These are phyloP conservation scores for Cantharis nigra DNA, from an alignment of 2,888 invertebrate species.

Conservation along the genomic window DNA sequence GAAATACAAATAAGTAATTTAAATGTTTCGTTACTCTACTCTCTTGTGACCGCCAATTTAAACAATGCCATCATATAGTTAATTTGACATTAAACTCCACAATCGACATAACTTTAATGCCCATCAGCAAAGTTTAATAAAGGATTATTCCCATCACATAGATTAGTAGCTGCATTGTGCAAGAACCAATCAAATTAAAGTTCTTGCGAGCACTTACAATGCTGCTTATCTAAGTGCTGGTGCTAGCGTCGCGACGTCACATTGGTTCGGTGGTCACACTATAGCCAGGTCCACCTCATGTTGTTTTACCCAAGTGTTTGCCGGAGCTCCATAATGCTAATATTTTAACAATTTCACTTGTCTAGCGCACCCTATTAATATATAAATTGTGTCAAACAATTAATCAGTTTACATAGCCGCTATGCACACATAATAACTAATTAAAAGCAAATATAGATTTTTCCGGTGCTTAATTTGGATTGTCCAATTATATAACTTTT, in stretches of 20 bases:
- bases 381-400: background rate
- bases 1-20: slow-evolving; percentile 1
- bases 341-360: background rate
- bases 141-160: no score
- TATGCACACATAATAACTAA: background rate
- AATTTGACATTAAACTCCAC: background rate
- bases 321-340: background rate
- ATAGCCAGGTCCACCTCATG: background rate
- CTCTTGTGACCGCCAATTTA: background rate
- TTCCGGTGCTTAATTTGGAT: background rate
- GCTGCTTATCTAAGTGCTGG: no score
- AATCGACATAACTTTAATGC: background rate
- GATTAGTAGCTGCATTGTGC: no score
- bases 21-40: background rate
- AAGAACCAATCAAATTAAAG: no score
- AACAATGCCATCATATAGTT: background rate
- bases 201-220: no score
- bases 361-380: background rate
- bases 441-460: background rate
- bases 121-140: background rate
- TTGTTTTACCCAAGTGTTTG: background rate
- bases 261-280: background rate
- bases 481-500: background rate
- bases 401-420: background rate
- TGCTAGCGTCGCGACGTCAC: background rate